Percentiles rank a stretch among this genome's conserved stretches.
These are phyloP conservation scores for Electrona antarctica DNA, from an alignment of 2,113 vertebrate species.

Conservation along the genomic window DNA sequence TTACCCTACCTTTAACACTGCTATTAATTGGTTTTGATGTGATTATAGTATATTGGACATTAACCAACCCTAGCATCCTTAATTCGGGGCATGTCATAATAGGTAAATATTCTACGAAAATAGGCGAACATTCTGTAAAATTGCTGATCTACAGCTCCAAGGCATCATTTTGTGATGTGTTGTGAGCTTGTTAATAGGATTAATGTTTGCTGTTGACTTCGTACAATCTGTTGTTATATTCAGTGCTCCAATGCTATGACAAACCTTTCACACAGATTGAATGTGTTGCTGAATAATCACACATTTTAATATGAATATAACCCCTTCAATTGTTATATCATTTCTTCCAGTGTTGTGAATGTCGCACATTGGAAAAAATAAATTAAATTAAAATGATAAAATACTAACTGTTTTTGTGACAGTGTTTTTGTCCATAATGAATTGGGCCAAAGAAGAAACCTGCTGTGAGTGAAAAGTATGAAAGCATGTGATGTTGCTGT, in stretches of 20 bases:
- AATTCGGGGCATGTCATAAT: too few relatives aligned
- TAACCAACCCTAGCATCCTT: too few relatives aligned
- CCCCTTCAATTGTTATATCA: constrained; percentile 21
- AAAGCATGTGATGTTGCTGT: too few relatives aligned
- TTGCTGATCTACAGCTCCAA: constrained; percentile 2
- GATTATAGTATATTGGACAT: not conserved
- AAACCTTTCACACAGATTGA: constrained; percentile 2
- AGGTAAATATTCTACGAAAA: not conserved
- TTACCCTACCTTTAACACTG: not conserved
- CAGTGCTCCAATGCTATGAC: constrained; percentile 19
- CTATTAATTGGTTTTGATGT: not conserved
- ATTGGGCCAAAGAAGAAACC: not conserved
- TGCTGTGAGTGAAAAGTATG: constrained; percentile 7
- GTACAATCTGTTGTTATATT: constrained; percentile 29
- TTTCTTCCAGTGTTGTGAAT: constrained; percentile 53
- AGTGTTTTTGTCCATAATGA: not conserved
- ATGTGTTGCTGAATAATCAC: constrained; percentile 48
- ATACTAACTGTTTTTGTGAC: not conserved
- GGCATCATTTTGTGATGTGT: constrained; percentile 18
- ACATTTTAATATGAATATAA: constrained; percentile 24
- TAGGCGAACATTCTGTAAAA: not conserved
- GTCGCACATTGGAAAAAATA: constrained; percentile 40
- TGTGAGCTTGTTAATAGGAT: constrained; percentile 16
- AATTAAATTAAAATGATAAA: constrained; percentile 49
- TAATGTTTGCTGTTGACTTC: constrained; percentile 36